phyloP scores from a whole-genome alignment of 2,113 vertebrate genomes.

The Eclectus roratus region DNA sequence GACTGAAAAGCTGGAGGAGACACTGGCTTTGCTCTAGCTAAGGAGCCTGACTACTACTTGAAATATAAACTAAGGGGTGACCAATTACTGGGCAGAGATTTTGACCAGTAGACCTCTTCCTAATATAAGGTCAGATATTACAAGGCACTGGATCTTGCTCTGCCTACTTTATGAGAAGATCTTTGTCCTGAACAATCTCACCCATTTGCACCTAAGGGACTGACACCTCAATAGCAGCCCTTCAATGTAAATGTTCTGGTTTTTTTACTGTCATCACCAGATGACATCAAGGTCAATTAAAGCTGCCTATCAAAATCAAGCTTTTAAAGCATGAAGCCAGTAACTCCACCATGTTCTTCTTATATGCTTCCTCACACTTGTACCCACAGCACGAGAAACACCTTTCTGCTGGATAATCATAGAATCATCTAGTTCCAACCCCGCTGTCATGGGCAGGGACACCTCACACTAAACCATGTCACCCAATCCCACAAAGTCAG shows the following conservation, averaged over 20 bases:
- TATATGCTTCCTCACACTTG: not conserved
- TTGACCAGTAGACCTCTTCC: not conserved
- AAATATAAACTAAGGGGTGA: not conserved
- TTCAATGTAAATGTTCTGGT: not conserved
- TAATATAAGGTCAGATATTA: not conserved
- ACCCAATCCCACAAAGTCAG: not conserved
- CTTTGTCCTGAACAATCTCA: not conserved
- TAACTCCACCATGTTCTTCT: not conserved
- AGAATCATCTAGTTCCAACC: too few species aligned
- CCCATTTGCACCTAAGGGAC: not conserved
- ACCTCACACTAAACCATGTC: too few species aligned
- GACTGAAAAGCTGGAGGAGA: not conserved
- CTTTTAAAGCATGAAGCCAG: not conserved
- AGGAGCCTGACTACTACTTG: not conserved
- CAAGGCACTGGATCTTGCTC: not conserved
- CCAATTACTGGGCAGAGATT: not conserved
- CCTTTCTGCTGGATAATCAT: not conserved
- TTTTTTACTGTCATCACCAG: not conserved
- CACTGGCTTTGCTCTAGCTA: not conserved
- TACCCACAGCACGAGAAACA: not conserved
- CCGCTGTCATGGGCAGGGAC: too few species aligned
- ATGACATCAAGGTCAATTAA: not conserved
- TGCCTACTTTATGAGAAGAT: not conserved
- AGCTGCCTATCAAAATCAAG: not conserved
- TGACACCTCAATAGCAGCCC: not conserved